These are phyloP conservation scores for Brachionus asplanchnoidis DNA, from an alignment of 1,140 invertebrate genomes.

Conservation along the genomic window DNA sequence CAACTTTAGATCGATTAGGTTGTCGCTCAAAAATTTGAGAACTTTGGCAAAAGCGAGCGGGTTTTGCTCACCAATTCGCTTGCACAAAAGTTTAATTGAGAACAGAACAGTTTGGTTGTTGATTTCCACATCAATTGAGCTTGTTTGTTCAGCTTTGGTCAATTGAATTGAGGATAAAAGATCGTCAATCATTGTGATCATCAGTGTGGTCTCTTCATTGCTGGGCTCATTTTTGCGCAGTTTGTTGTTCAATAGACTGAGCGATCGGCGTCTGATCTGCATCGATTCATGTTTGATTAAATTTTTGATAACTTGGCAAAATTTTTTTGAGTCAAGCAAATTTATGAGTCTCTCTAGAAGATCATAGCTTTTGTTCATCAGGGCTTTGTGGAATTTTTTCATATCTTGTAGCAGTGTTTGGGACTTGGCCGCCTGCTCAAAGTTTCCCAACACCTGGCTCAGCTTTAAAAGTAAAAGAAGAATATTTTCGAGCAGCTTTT, in stretches of 20 bases:
- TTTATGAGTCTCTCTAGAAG: conserved; percentile 53
- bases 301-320: conserved; percentile 68
- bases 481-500: conserved; percentile 4
- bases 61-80: conserved; percentile 60
- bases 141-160: conserved; percentile 45
- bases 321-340: conserved; percentile 50
- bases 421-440: conserved; percentile 54
- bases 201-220: conserved; percentile 58
- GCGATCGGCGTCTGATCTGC: conserved; percentile 69
- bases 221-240: conserved; percentile 65
- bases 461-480: conserved; percentile 60
- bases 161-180: conserved; percentile 57
- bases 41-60: conserved; percentile 49
- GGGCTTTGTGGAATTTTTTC: conserved; percentile 72
- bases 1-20: background rate
- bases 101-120: conserved; percentile 75
- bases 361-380: conserved; percentile 71
- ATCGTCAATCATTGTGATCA: conserved; percentile 52
- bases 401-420: conserved; percentile 46
- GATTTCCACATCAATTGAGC: conserved; percentile 46
- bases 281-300: conserved; percentile 66
- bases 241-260: conserved; percentile 76
- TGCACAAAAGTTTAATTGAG: conserved; percentile 72
- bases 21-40: conserved; percentile 31
- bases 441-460: conserved; percentile 64